Evolutionary conservation across 2,888 invertebrate genomes (phyloP), one percentile per base, ranked within the genome.

Genomic region (Frankliniella fusca): DNA sequence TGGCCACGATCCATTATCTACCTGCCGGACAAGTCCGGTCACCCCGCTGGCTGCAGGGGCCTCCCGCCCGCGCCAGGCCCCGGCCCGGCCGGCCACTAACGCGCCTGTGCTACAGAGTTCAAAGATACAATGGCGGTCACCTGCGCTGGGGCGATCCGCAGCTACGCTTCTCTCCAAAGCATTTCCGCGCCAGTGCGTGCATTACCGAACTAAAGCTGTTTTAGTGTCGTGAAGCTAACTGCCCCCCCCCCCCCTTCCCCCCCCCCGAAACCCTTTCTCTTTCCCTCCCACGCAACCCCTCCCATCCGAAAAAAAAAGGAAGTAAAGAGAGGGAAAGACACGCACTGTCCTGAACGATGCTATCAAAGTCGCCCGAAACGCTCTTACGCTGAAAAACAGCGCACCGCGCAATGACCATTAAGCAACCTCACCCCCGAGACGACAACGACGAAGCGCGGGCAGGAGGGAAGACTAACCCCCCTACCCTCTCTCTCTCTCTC

Each of bases 371-470:
- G 12, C 70, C 12, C 27, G 10, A 27, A 12, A n/a, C 70, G 70
- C 70, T 27, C 70, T 76, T 76, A 76, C 70, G 70, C 70, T n/a
- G 70, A 76, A 76, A 76, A 76, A 76, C 70, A 76, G 23, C 70
- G 54, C 54, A 54, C 54, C 54, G 54, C 54, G 27, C 70, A 76
- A 76, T 76, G 70, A 76, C 27, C 70, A 76, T 76, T 76, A 76
- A 76, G 70, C 70, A 76, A 76, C 12, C 70, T 76, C 70, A 23
- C 70, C 70, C 70, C 70, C 70, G 2, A 70, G 70, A 70, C 70
- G 70, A 23, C 70, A 23, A 27, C 11, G 70, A 27, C 70, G 12
- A 11, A 76, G 54, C 15, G 54, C 54, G 18, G 54, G 54, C 54
- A 54, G 18, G 54, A 18, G 54, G 15, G 54, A 11, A 15, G 54